Evolutionary conservation across 2,797 vertebrate genomes (phyloP).

Genomic region (Spheniscus humboldti): DNA sequence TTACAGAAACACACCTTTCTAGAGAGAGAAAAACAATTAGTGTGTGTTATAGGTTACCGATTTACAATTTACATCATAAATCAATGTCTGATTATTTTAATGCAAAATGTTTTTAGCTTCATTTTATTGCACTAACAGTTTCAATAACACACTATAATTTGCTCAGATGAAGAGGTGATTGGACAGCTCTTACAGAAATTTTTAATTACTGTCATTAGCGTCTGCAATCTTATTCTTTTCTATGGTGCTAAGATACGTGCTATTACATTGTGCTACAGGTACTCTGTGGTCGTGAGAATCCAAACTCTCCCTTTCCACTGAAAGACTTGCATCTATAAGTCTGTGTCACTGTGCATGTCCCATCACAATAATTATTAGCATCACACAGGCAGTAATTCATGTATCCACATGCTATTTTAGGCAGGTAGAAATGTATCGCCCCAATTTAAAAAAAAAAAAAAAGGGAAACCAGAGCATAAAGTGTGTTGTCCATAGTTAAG

Average conservation of each 20-base stretch:
- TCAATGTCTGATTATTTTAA: conserved; percentile 51
- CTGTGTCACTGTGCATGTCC: background rate
- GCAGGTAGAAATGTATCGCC: background rate
- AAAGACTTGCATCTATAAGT: background rate
- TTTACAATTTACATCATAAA: conserved; percentile 51
- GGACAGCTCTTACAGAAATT: conserved; percentile 58
- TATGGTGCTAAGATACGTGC: background rate
- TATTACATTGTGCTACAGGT: background rate
- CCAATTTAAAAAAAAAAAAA: background rate
- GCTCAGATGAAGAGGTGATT: conserved; percentile 51
- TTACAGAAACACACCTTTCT: conserved; percentile 4
- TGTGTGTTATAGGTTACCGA: conserved; percentile 22
- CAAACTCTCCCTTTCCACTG: background rate
- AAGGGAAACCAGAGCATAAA: background rate
- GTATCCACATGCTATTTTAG: background rate
- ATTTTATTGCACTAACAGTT: conserved; percentile 29
- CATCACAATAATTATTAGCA: background rate
- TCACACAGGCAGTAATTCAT: background rate
- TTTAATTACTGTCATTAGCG: conserved; percentile 61
- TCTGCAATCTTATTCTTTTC: conserved; percentile 38
- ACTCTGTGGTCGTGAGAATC: background rate
- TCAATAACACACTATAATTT: conserved; percentile 59
- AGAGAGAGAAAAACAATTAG: conserved; percentile 2
- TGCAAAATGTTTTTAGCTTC: conserved; percentile 34
- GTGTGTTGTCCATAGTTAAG: background rate